Conservation (phyloP, 2,113 vertebrate genomes). For the Nerophis lumbriciformis region DNA sequence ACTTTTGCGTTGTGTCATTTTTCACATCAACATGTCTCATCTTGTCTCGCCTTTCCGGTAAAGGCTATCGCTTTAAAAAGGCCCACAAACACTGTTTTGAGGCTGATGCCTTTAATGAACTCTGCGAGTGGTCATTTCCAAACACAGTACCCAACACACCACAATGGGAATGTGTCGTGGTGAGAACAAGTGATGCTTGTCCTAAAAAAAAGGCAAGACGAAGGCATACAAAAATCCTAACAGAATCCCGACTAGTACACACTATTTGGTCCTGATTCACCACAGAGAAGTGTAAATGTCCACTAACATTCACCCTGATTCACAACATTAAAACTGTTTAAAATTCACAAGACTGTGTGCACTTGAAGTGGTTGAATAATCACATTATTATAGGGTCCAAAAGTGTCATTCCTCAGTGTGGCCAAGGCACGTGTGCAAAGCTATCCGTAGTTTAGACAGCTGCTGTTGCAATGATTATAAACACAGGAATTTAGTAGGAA, state of each 20-base stretch:
- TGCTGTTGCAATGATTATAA: no score
- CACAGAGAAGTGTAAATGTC: background rate
- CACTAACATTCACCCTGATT: background rate
- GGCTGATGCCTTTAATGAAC: no score
- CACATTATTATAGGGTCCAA: constrained; percentile 5
- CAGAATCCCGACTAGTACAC: background rate
- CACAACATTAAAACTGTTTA: no score
- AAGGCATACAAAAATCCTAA: background rate
- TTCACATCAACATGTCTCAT: no score
- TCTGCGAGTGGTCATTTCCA: no score
- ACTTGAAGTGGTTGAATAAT: background rate
- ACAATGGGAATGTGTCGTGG: background rate
- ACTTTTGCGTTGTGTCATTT: background rate
- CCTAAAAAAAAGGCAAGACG: background rate
- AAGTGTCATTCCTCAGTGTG: background rate
- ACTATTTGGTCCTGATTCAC: background rate
- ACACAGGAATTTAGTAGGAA: background rate
- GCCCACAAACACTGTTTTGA: no score
- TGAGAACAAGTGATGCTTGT: background rate
- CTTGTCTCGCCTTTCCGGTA: no score
- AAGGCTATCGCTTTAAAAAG: no score
- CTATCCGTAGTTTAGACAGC: background rate
- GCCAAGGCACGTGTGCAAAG: constrained; percentile 4
- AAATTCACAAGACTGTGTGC: background rate
- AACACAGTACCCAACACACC: background rate